Evolutionary conservation across 37 sponge, comb jelly and placozoan species (phyloP).

Genomic region (Agelas oroides): DNA sequence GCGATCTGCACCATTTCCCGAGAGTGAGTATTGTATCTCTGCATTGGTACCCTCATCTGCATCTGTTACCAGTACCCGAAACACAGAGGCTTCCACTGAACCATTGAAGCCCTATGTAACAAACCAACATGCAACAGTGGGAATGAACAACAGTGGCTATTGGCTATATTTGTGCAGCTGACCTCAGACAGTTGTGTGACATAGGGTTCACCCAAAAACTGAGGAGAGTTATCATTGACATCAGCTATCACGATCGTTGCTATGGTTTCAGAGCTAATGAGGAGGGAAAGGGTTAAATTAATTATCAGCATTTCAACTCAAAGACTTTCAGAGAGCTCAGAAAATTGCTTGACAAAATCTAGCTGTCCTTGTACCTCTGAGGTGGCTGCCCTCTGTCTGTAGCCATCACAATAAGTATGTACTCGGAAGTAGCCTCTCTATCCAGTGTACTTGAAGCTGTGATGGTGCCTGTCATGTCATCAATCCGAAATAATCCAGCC

Average conservation of each 20-base stretch:
- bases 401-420: slow-evolving; percentile 57
- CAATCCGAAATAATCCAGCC: slow-evolving; percentile 6
- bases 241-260: slow-evolving; percentile 60
- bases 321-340: no score
- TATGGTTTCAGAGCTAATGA: neutral
- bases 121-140: no score
- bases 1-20: neutral
- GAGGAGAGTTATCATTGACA: slow-evolving; percentile 66
- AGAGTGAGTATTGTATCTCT: slow-evolving; percentile 11
- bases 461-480: slow-evolving; percentile 20
- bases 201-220: slow-evolving; percentile 28
- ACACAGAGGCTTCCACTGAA: neutral
- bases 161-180: no score
- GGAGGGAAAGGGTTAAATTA: neutral
- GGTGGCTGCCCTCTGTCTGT: slow-evolving; percentile 49
- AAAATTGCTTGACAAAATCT: no score
- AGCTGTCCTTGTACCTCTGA: slow-evolving; percentile 16
- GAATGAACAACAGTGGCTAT: no score
- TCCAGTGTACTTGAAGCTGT: slow-evolving; percentile 7
- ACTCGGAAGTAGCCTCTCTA: slow-evolving; percentile 5
- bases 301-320: neutral
- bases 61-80: slow-evolving; percentile 29
- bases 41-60: slow-evolving; percentile 50
- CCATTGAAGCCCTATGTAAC: slow-evolving; percentile 5
- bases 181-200: slow-evolving; percentile 22